Base-by-base conservation (phyloP, 2,888 invertebrate species). In the Erebia ligea region DNA sequence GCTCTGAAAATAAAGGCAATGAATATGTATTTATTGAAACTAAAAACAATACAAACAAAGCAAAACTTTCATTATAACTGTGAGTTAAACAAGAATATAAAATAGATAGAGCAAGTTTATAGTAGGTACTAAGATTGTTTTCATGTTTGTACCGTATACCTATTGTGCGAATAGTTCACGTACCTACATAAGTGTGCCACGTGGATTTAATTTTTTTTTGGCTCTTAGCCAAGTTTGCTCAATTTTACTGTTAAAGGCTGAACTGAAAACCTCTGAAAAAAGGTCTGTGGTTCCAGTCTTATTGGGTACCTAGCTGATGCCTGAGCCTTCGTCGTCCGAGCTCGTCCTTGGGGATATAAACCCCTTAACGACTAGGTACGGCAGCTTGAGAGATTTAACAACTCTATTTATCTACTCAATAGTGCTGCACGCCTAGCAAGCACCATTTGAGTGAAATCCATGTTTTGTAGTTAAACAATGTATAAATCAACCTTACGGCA, bases 151-250 rank as follows among this genome's bases (percentile, higher is more conserved):
- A 61, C 61, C 69, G 76, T 76, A 74, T 56, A 25, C 25, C 25
- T 25, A 68, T 77, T 79, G 71, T 69, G 73, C 69, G 73, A 76
- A 75, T 77, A 75, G 76, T 71, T 72, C 73, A 73, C 73, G 75
- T 79, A 76, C 77, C 75, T 76, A 34, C 34, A 21, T 21, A 21
- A 1, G 21, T 34, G 71, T 78, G 77, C 77, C 84, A 87, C 85
- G 84, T 88, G 84, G 78, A 78, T 81, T 80, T 77, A 76, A 83
- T 82, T 85, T 83, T 81, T 81, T 76, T 73, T 81, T 88, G 89
- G 90, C 86, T 68, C 73, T 68, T 65, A 42, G 82, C 87, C 89
- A 86, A 80, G 71, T 72, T 79, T 66, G 56, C 40, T 40, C 64
- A 64, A 63, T 64, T 54, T 52, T 34, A 40, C 56, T 17, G 17